Base-by-base conservation (phyloP, 2,113 vertebrate species). In the Ardeotis arabs region DNA sequence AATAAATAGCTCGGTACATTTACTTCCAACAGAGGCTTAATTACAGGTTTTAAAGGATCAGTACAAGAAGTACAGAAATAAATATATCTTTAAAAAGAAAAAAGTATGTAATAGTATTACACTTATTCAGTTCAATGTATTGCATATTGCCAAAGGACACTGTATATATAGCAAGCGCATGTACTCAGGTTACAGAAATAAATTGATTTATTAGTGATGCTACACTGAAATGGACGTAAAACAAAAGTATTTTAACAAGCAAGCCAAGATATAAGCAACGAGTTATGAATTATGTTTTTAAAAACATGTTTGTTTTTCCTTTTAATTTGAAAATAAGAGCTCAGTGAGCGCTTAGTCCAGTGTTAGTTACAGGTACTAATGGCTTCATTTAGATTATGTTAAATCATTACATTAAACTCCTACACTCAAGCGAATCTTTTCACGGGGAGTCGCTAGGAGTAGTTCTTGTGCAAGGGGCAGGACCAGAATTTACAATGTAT, bases 171-270 rank as follows among this genome's bases (percentile, higher is more conserved):
- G 76, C 49, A 82, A 89, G 12, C 13, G n/a, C 63, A 20, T 25
- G 7, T 91, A 53, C 69, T 89, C 35, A 75, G 39, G 73, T 84
- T 84, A 84, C 69, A 87, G 64, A 95, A 93, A 87, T 64, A 85
- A 39, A 62, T 69, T 66, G 62, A 84, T 89, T 76, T 81, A 67
- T 70, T 72, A 49, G 31, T 21, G 56, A 55, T 88, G 50, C n/a
- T 80, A 70, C 64, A 70, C 39, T 76, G 52, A 81, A 81, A 72
- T 37, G 52, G 69, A 41, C 53, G 56, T 50, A 82, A 72, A 81
- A 12, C 49, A 31, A 1, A 85, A 62, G 17, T 72, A n/a, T 81
- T 85, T 76, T 77, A 92, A 80, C 75, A 75, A 75, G 52, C 39
- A 35, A 92, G 28, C 39, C 47, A 92, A 70, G 64, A 62, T 70